A percentile compares a stretch with the other conserved stretches of the same genome.
These are phyloP conservation scores for Heterotilapia buettikoferi DNA, from an alignment of 2,113 vertebrate genomes.

Conservation along the genomic window DNA sequence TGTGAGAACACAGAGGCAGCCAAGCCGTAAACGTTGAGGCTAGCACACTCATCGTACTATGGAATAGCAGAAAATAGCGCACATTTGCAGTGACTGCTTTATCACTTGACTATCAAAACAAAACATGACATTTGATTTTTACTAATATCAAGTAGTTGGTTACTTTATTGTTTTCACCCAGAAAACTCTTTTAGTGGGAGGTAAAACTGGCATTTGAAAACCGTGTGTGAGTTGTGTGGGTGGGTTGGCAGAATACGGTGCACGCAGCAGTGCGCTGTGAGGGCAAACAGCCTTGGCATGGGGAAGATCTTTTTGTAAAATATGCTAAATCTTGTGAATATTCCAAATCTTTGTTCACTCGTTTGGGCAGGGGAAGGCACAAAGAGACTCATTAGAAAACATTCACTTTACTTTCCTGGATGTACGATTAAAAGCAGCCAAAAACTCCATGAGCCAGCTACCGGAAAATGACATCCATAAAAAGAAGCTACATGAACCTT, in stretches of 20 bases:
- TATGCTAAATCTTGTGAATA: slow-evolving; percentile 13
- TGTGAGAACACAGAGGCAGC: neutral
- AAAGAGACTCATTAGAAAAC: slow-evolving; percentile 15
- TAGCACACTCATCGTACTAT: neutral
- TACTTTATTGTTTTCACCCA: neutral
- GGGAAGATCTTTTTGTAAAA: slow-evolving; percentile 25
- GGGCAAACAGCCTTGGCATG: slow-evolving; percentile 11
- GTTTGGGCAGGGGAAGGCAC: neutral
- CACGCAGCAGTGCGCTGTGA: neutral
- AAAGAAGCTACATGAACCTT: neutral
- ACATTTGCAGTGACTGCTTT: neutral
- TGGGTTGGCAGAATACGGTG: slow-evolving; percentile 1
- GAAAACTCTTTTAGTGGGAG: slow-evolving; percentile 20
- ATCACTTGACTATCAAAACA: neutral
- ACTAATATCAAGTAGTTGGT: neutral
- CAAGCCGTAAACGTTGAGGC: neutral
- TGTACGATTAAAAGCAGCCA: neutral
- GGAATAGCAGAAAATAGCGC: neutral
- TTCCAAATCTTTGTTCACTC: slow-evolving; percentile 11
- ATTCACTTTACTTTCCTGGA: neutral
- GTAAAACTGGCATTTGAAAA: neutral
- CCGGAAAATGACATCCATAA: neutral
- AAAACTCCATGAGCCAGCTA: neutral
- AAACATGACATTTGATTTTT: neutral
- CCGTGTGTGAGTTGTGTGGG: slow-evolving; percentile 8